phyloP scores from a whole-genome alignment of 2,888 invertebrate species.

The Chromoteleia sp. region DNA sequence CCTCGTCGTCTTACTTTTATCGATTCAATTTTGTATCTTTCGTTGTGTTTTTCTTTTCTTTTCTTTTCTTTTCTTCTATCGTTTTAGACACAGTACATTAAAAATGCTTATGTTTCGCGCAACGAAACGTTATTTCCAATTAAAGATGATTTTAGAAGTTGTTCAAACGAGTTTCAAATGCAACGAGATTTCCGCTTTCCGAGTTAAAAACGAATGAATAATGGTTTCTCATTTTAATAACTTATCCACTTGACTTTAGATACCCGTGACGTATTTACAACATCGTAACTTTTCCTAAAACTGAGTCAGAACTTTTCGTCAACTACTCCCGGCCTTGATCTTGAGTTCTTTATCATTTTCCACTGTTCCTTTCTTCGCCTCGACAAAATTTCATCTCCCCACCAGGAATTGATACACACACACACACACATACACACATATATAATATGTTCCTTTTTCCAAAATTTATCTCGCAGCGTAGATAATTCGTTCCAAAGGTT shows the following conservation, averaged over 20 bases:
- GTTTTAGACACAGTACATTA: no score
- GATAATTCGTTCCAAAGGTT: slow-evolving; percentile 20
- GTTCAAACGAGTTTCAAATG: no score
- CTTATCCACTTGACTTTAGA: not conserved
- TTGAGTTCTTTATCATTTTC: slow-evolving; percentile 24
- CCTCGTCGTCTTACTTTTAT: no score
- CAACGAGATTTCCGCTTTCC: no score
- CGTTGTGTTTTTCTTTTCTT: no score
- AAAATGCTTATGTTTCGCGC: no score
- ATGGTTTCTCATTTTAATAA: not conserved
- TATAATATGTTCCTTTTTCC: not conserved
- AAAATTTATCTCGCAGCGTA: slow-evolving; percentile 6
- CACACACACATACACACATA: no score
- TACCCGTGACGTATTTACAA: slow-evolving; percentile 6
- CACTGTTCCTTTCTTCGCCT: not conserved
- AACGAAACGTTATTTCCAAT: no score
- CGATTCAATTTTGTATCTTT: no score
- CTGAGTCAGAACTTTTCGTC: slow-evolving; percentile 22
- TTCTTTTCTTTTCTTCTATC: no score
- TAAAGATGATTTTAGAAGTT: no score
- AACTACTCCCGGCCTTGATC: slow-evolving; percentile 21
- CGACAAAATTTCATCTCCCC: not conserved
- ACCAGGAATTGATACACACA: no score
- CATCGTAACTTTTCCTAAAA: slow-evolving; percentile 21
- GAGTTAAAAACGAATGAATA: not conserved